Base-by-base conservation (phyloP, 92 coral and sea anemone species). In the Nematostella vectensis region DNA sequence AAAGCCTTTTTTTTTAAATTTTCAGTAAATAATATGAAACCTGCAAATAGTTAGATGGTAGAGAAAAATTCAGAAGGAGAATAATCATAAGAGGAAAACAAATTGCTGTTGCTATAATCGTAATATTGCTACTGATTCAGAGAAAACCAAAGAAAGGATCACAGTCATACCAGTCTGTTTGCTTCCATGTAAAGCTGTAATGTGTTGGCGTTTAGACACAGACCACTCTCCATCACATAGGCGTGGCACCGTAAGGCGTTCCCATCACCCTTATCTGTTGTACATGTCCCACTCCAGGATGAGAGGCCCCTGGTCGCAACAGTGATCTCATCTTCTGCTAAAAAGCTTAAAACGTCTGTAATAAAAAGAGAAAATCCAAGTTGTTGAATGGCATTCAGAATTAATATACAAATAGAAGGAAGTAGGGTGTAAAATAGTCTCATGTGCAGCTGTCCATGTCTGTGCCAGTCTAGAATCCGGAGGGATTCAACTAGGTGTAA, bases 111-210 rank as follows among this genome's bases (percentile, higher is more conserved):
- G n/a, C n/a, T n/a, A n/a, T n/a, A n/a, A n/a, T n/a, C n/a, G n/a
- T n/a, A n/a, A n/a, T n/a, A n/a, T n/a, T n/a, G n/a, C n/a, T n/a
- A n/a, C n/a, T n/a, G n/a, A n/a, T n/a, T n/a, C n/a, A n/a, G n/a
- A n/a, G n/a, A n/a, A n/a, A n/a, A n/a, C n/a, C n/a, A n/a, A n/a
- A n/a, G n/a, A n/a, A n/a, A n/a, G n/a, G n/a, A n/a, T n/a, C n/a
- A n/a, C n/a, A n/a, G n/a, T n/a, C n/a, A 23, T 68, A 89, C 97
- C 89, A 76, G 70, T 68, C 97, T 75, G 66, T 89, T 89, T 31
- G 95, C 82, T 36, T 89, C 97, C 95, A 89, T 80, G 27, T 78
- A 89, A 57, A 81, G 59, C 18, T 85, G 97, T 36, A 89, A 71
- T 11, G 86, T 89, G 42, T 89, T 89, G 12, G 85, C 72, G 12